phyloP scores from a whole-genome alignment of 92 coral and sea anemone species.

The Hydrozoanthus gracilis region DNA sequence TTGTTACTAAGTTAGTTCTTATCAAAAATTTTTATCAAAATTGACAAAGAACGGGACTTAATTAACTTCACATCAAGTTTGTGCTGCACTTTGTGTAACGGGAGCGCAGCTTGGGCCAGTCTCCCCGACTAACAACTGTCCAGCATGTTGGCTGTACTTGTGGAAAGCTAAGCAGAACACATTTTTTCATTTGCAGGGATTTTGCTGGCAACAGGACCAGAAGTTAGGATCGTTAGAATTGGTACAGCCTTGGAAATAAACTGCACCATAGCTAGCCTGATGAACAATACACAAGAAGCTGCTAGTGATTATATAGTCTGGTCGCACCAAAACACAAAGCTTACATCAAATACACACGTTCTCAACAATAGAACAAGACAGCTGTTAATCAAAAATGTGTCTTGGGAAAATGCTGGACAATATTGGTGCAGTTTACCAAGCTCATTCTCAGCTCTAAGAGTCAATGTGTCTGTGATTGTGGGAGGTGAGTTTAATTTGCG shows the following conservation, averaged over 20 bases:
- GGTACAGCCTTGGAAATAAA: neutral
- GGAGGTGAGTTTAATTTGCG: slow-evolving; percentile 24
- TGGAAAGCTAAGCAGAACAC: too few species aligned
- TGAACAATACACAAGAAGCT: neutral
- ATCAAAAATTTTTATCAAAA: too few species aligned
- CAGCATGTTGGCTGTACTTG: too few species aligned
- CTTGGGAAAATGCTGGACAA: slow-evolving; percentile 25
- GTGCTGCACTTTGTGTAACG: too few species aligned
- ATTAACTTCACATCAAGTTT: too few species aligned
- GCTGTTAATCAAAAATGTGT: slow-evolving; percentile 5
- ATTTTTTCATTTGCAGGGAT: neutral
- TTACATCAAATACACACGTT: slow-evolving; percentile 1
- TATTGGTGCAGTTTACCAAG: slow-evolving; percentile 33
- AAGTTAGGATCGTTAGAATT: neutral
- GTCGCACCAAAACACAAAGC: neutral
- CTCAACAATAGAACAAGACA: slow-evolving; percentile 3
- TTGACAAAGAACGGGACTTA: too few species aligned
- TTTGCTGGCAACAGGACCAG: neutral
- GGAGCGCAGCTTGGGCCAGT: too few species aligned
- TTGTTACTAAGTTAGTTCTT: too few species aligned
- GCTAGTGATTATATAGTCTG: neutral
- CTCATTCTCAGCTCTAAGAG: neutral
- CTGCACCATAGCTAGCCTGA: slow-evolving; percentile 3
- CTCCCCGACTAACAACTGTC: too few species aligned
- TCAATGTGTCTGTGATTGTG: neutral